Conservation (phyloP, 2,888 invertebrate species). For the Tolmerus cingulatus region DNA sequence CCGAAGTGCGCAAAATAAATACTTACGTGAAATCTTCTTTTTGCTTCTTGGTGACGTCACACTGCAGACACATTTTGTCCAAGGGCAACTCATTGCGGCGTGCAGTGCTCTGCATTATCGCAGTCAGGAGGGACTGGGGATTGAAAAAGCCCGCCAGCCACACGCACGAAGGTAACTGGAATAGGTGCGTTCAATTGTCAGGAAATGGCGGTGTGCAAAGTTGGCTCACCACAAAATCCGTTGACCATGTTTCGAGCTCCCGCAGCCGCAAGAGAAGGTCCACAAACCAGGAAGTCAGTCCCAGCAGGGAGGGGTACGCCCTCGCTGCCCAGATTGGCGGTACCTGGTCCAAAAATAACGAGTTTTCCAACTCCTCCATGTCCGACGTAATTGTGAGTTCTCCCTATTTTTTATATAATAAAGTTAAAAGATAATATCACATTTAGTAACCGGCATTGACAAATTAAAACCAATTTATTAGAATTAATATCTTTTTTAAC, state of each 20-base stretch:
- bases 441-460: no score
- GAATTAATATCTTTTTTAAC: no score
- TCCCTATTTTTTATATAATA: constrained; percentile 67
- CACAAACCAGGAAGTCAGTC: constrained; percentile 91
- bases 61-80: constrained; percentile 96
- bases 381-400: constrained; percentile 95
- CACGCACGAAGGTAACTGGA: constrained; percentile 86
- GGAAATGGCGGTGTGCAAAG: neutral
- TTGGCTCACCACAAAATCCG: constrained; percentile 84
- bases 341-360: constrained; percentile 91
- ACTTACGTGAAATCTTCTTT: constrained; percentile 93
- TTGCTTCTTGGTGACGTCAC: constrained; percentile 96
- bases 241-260: constrained; percentile 92
- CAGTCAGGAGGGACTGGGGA: constrained; percentile 94
- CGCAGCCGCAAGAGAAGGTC: constrained; percentile 86
- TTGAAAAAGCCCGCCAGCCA: constrained; percentile 99
- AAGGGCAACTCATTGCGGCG: constrained; percentile 89
- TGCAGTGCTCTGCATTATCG: constrained; percentile 98
- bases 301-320: constrained; percentile 91
- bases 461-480: no score
- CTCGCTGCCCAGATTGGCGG: constrained; percentile 86
- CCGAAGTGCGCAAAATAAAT: neutral
- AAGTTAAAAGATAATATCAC: neutral
- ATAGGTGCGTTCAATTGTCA: neutral
- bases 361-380: constrained; percentile 94